Conservation (phyloP, 1,140 invertebrate genomes). For the Grapholita molesta region DNA sequence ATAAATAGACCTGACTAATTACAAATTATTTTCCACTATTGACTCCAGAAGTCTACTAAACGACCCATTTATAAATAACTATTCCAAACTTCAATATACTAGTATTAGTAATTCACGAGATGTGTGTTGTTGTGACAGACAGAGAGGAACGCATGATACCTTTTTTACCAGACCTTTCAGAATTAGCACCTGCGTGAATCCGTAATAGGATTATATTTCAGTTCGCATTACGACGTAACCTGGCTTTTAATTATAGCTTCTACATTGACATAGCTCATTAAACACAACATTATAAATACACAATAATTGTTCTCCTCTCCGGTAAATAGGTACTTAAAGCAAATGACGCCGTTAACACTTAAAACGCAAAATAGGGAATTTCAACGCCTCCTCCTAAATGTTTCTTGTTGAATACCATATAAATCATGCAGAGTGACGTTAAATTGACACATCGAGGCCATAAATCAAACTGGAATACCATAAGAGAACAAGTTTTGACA, state of each 20-base stretch:
- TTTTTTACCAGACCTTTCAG: no score
- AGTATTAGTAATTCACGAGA: no score
- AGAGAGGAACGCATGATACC: no score
- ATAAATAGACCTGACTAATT: no score
- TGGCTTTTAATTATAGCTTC: not conserved
- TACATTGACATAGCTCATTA: not conserved
- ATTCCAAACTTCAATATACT: no score
- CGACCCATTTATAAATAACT: no score
- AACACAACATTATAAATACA: not conserved
- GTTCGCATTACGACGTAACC: no score
- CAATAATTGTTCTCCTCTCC: not conserved
- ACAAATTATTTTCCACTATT: no score
- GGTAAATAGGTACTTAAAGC: not conserved
- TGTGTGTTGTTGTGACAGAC: no score
- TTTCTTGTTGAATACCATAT: slow-evolving; percentile 50
- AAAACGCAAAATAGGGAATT: not conserved
- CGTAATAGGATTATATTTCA: no score
- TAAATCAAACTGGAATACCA: slow-evolving; percentile 58
- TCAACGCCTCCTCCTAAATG: not conserved
- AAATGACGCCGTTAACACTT: not conserved
- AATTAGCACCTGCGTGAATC: no score
- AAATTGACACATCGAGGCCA: slow-evolving; percentile 61
- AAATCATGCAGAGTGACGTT: slow-evolving; percentile 58
- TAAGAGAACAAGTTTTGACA: slow-evolving; percentile 59
- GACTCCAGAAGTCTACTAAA: no score